Conservation (phyloP, 2,888 invertebrate species). For the Cataglyphis altisquamis region DNA sequence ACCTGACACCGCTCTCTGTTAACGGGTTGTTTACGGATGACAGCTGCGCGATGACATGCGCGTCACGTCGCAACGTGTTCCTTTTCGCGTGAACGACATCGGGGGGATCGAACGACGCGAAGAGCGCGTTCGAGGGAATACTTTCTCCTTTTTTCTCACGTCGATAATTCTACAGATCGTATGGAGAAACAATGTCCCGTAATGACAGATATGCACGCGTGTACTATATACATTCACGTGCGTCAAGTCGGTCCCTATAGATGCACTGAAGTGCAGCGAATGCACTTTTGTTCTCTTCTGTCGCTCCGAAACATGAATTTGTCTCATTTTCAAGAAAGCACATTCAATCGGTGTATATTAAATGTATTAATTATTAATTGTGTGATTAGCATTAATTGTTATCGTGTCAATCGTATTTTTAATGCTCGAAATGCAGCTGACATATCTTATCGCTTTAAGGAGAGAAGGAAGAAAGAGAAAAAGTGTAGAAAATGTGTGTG, state of each 20-base stretch:
- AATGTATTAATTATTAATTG: not conserved
- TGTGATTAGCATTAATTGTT: not conserved
- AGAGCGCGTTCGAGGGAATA: not conserved
- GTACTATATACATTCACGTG: not conserved
- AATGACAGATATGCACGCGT: not conserved
- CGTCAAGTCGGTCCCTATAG: not conserved
- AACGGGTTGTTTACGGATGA: slow-evolving; percentile 16
- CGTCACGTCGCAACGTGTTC: slow-evolving; percentile 19
- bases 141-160: not conserved
- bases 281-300: not conserved
- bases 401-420: not conserved
- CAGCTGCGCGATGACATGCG: slow-evolving; percentile 23
- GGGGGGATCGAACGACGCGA: not conserved
- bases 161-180: not conserved
- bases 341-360: not conserved
- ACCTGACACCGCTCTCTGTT: slow-evolving; percentile 5
- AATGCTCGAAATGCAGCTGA: not conserved
- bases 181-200: not conserved
- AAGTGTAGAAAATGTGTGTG: not conserved
- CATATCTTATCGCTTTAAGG: not conserved
- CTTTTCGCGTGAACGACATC: slow-evolving; percentile 5
- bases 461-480: not conserved
- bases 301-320: not conserved
- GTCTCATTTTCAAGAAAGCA: not conserved
- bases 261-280: not conserved